A percentile compares a stretch with the other conserved stretches of the same genome.
These are phyloP conservation scores for Platalea minor DNA, from an alignment of 2,797 vertebrate genomes.

Conservation along the genomic window DNA sequence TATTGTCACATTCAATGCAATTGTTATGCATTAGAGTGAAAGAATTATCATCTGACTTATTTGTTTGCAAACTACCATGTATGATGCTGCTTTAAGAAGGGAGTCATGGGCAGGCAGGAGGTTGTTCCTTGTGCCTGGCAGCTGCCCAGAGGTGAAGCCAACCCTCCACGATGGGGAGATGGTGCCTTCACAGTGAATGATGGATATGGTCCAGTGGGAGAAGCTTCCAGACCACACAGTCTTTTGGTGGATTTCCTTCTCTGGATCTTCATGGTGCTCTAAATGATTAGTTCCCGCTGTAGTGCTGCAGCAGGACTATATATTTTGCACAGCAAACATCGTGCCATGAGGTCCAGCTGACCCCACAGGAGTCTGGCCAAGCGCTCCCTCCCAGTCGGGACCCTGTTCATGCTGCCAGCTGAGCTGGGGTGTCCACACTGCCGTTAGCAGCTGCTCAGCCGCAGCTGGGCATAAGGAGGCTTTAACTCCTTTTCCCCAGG, in stretches of 20 bases:
- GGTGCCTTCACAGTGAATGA: background rate
- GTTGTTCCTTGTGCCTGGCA: background rate
- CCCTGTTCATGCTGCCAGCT: background rate
- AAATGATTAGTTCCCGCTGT: background rate
- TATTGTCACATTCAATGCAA: background rate
- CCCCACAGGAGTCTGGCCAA: background rate
- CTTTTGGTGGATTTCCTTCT: background rate
- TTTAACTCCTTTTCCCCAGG: background rate
- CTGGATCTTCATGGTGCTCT: background rate
- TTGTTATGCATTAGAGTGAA: background rate
- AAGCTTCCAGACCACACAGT: background rate
- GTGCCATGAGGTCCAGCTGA: background rate
- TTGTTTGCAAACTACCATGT: background rate
- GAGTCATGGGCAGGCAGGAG: background rate
- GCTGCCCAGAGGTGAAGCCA: background rate
- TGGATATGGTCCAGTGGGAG: background rate
- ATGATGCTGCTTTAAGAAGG: background rate
- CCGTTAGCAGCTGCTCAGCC: background rate
- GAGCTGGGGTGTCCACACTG: background rate
- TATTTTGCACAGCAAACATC: background rate
- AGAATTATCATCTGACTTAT: background rate
- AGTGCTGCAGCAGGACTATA: background rate
- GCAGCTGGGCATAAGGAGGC: background rate
- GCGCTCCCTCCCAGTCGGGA: background rate
- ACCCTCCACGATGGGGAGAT: rapidly evolving